phyloP scores from a whole-genome alignment of 2,113 vertebrate species.

The Zootoca vivipara region DNA sequence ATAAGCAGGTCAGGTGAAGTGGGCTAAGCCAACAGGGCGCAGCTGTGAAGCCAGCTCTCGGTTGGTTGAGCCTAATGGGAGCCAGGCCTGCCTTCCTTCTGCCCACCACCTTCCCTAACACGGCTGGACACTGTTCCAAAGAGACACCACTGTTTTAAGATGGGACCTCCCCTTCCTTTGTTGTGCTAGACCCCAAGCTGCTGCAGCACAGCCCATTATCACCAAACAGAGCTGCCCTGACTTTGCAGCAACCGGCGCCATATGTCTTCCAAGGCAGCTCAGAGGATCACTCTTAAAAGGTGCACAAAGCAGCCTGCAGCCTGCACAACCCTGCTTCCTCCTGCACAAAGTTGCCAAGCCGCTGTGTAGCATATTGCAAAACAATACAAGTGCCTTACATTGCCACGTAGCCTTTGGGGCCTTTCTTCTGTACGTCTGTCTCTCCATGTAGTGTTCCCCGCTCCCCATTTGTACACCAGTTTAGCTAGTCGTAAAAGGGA shows the following conservation, averaged over 20 bases:
- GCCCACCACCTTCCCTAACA: neutral
- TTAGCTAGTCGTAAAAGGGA: slow-evolving; percentile 60
- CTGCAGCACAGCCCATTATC: neutral
- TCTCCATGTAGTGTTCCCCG: neutral
- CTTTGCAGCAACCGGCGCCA: neutral
- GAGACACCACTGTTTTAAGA: neutral
- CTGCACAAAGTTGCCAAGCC: slow-evolving; percentile 8
- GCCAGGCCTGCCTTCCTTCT: slow-evolving; percentile 6
- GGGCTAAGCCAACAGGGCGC: no score
- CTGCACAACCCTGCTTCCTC: slow-evolving; percentile 27
- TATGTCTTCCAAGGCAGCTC: neutral
- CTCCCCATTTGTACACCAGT: neutral
- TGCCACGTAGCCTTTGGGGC: neutral
- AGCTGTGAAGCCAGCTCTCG: neutral
- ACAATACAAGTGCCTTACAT: slow-evolving; percentile 74
- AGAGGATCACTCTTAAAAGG: neutral
- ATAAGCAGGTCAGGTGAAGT: neutral
- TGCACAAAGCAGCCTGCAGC: slow-evolving; percentile 22
- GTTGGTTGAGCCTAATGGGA: neutral
- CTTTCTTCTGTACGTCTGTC: slow-evolving; percentile 13
- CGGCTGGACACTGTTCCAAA: neutral
- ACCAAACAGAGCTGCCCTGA: fast-evolving
- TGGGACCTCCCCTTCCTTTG: neutral
- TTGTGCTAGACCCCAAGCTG: neutral
- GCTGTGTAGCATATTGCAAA: neutral